phyloP scores from a whole-genome alignment of 2,888 invertebrate genomes.

The Mycalesis mineus region DNA sequence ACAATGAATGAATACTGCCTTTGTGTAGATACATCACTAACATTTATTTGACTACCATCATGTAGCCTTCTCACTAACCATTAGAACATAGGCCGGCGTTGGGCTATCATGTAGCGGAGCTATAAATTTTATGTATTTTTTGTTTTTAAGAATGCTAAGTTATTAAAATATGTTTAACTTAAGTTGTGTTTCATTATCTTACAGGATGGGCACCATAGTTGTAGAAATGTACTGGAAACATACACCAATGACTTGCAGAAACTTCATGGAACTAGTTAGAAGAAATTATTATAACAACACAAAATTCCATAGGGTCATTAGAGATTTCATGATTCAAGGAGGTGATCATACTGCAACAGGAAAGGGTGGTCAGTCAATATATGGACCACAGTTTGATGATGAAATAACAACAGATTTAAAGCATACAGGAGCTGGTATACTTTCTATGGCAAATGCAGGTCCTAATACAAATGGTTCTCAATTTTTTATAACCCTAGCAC shows the following conservation, averaged over 20 bases:
- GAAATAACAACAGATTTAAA: constrained; percentile 96
- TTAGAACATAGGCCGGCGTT: no score
- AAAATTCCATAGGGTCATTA: constrained; percentile 96
- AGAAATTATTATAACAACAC: constrained; percentile 98
- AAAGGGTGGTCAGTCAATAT: constrained; percentile 97
- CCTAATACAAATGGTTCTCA: constrained; percentile 98
- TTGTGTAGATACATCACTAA: no score
- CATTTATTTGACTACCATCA: no score
- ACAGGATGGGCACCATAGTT: constrained; percentile 93
- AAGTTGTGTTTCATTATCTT: constrained; percentile 36
- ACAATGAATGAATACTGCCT: no score
- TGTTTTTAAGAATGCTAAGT: no score
- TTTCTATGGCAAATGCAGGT: constrained; percentile 99
- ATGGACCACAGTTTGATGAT: constrained; percentile 96
- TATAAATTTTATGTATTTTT: no score
- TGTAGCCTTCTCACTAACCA: no score
- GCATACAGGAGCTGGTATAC: constrained; percentile 93
- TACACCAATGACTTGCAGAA: constrained; percentile 97
- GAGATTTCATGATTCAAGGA: constrained; percentile 95
- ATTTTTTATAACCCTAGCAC: constrained; percentile 97
- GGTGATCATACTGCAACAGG: constrained; percentile 99
- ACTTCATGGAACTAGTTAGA: constrained; percentile 95
- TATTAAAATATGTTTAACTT: not conserved
- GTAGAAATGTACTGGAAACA: constrained; percentile 99
- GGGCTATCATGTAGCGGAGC: no score